Conservation (phyloP, 2,113 vertebrate genomes). For the Gnathonemus echidnorhynchus region DNA sequence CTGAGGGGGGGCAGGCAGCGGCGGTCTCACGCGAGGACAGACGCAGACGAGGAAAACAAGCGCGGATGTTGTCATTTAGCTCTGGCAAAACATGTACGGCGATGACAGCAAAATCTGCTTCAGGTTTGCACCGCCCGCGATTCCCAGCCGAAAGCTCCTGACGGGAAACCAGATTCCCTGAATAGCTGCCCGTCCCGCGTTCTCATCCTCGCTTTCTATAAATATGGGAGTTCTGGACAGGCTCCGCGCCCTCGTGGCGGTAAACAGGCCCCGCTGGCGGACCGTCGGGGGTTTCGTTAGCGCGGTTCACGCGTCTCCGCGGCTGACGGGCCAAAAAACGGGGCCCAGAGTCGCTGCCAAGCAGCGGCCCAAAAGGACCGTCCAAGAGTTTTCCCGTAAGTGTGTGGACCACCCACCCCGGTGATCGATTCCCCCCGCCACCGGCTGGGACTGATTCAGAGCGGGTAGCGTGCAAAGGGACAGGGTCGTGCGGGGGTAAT, state of each 20-base stretch:
- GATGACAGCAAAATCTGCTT: not conserved
- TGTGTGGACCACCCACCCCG: conserved; percentile 26
- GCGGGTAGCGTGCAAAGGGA: not conserved
- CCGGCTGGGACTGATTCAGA: not conserved
- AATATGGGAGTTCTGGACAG: conserved; percentile 11
- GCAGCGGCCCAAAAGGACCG: not conserved
- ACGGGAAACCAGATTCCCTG: not conserved
- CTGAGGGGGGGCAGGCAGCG: not conserved
- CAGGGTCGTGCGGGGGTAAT: not conserved
- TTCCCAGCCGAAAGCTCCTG: not conserved
- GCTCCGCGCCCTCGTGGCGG: not conserved
- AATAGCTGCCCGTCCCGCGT: not conserved
- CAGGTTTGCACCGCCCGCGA: not conserved
- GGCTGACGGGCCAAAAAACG: not conserved
- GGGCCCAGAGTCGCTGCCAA: not conserved
- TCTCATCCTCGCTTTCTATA: not conserved
- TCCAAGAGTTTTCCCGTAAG: conserved; percentile 18
- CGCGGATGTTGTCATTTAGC: not conserved
- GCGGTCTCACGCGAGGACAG: not conserved
- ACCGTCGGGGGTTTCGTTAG: not conserved
- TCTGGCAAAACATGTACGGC: not conserved
- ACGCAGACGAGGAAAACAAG: no score
- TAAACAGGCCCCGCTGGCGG: not conserved
- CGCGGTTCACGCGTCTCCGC: not conserved
- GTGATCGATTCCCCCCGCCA: not conserved